Percentiles rank a stretch among this genome's conserved stretches.
Conservation (phyloP, 2,113 vertebrate species). For the Siniperca knerii region DNA sequence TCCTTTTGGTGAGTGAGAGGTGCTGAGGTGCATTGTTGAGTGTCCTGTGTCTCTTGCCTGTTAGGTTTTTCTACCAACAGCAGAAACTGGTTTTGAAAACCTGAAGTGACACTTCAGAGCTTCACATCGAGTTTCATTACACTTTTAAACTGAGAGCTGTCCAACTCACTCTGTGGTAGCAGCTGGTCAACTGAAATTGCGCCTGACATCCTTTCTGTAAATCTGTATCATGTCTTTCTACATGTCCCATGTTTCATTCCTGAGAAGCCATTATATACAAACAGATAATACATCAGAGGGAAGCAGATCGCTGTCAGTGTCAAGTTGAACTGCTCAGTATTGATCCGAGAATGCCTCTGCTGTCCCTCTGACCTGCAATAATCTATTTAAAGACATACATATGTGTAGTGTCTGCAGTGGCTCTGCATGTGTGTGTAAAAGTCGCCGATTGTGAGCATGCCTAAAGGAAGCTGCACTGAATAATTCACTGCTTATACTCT, state of each 20-base stretch:
- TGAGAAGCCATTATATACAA: conserved; percentile 2
- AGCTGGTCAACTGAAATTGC: conserved; percentile 31
- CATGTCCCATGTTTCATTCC: conserved; percentile 20
- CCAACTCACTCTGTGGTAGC: background rate
- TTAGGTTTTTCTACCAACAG: background rate
- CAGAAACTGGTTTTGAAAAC: conserved; percentile 42
- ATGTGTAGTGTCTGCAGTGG: conserved; percentile 25
- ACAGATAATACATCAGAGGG: conserved; percentile 9
- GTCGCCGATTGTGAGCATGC: conserved; percentile 45
- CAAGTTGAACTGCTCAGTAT: conserved; percentile 37
- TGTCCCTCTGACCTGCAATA: conserved; percentile 30
- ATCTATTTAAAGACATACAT: conserved; percentile 38
- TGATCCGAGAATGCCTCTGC: conserved; percentile 33
- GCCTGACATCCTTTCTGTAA: background rate
- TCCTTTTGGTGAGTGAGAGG: background rate
- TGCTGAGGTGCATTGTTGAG: conserved; percentile 3
- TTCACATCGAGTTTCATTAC: conserved; percentile 10
- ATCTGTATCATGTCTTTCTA: conserved; percentile 9
- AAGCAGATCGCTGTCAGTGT: conserved; percentile 8
- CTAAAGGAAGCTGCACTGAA: conserved; percentile 75
- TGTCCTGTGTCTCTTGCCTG: conserved; percentile 10
- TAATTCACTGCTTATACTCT: conserved; percentile 78
- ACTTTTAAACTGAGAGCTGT: conserved; percentile 8
- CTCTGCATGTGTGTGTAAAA: conserved; percentile 44
- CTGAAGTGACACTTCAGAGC: conserved; percentile 40